Conservation (phyloP, 2,797 vertebrate genomes). For the Tachyglossus aculeatus region DNA sequence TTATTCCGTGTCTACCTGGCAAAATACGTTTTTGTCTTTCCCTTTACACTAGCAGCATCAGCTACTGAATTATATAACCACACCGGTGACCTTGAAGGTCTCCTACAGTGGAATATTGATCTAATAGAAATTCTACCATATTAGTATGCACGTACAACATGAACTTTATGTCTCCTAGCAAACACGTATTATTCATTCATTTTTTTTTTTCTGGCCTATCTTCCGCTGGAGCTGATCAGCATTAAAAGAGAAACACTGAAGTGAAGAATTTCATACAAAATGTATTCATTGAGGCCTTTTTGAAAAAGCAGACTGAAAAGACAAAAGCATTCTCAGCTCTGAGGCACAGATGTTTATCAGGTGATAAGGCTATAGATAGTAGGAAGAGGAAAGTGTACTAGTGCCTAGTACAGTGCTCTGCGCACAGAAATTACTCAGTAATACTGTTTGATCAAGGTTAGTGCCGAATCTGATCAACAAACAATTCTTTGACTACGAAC, state of each 20-base stretch:
- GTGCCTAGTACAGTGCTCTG: too few relatives aligned
- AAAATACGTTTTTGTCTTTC: not conserved
- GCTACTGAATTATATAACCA: not conserved
- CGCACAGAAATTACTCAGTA: too few relatives aligned
- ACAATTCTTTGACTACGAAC: too few relatives aligned
- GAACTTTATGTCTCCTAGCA: conserved; percentile 14
- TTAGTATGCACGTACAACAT: conserved; percentile 4
- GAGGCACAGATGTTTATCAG: not conserved
- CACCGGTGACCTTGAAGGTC: not conserved
- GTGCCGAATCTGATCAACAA: too few relatives aligned
- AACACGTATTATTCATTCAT: conserved; percentile 7
- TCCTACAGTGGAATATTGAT: conserved; percentile 22
- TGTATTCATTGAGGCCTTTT: not conserved
- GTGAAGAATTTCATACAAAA: not conserved
- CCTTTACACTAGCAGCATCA: conserved; percentile 8
- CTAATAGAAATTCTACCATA: conserved; percentile 21
- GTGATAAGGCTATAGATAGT: too few relatives aligned
- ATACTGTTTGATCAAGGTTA: too few relatives aligned
- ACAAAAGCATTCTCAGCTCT: not conserved
- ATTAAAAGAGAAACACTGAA: too few relatives aligned
- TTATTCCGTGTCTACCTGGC: conserved; percentile 7
- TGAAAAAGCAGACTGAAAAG: conserved; percentile 5
- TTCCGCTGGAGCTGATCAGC: not conserved
- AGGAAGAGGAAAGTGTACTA: too few relatives aligned
- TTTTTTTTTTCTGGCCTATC: not conserved